Evolutionary conservation across 2,888 invertebrate species (phyloP), one percentile per base, ranked within the genome.

Genomic region (Rhabditophanes sp.): DNA sequence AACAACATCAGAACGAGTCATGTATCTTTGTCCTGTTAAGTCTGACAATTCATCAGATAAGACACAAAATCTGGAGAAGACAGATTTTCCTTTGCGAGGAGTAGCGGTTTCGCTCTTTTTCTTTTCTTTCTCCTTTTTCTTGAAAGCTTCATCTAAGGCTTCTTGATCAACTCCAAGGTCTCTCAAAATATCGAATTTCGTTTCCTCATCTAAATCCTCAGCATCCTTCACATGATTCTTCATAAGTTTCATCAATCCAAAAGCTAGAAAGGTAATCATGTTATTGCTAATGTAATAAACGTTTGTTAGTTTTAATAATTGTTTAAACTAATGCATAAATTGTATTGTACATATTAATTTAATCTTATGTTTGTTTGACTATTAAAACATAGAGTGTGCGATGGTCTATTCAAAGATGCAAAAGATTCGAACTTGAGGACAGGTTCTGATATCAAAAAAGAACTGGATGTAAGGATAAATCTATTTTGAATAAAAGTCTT

Each of bases 231-330:
- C 41, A 32, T 56, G 53, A 7, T 39, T 44, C 14, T 35, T 43
- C n/a, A 55, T 33, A 7, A 31, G 33, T 20, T 46, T 47, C 37
- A 44, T 37, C 50, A 55, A 51, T 32, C 55, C 54, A 36, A 37
- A 51, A 3, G 48, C 46, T 39, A n/a, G n/a, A n/a, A n/a, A n/a
- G n/a, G n/a, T n/a, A n/a, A n/a, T n/a, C n/a, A n/a, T n/a, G n/a
- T n/a, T n/a, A n/a, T n/a, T n/a, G n/a, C n/a, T n/a, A n/a, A n/a
- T n/a, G n/a, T n/a, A n/a, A n/a, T n/a, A n/a, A n/a, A n/a, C n/a
- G n/a, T n/a, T n/a, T n/a, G n/a, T n/a, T n/a, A n/a, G n/a, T n/a
- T n/a, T n/a, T n/a, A n/a, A n/a, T n/a, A n/a, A n/a, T n/a, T n/a
- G n/a, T n/a, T n/a, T n/a, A n/a, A n/a, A n/a, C n/a, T n/a, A n/a